phyloP scores from a whole-genome alignment of 2,113 vertebrate genomes.

The Hippocampus comes region DNA sequence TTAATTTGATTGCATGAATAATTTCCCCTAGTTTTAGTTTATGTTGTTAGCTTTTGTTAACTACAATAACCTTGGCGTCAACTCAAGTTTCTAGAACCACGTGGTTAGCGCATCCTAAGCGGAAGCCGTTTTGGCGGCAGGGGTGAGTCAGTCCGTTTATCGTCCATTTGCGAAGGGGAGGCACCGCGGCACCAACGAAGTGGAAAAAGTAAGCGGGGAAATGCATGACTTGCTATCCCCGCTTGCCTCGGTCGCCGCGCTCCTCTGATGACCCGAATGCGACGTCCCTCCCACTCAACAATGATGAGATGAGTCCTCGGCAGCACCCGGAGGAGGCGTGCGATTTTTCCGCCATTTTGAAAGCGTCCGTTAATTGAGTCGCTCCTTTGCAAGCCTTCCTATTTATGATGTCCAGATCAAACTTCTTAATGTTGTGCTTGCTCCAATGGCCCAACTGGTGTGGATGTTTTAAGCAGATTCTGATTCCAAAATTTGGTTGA shows the following conservation, averaged over 20 bases:
- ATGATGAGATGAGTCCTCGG: slow-evolving; percentile 34
- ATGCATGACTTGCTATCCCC: slow-evolving; percentile 56
- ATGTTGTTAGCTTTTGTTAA: too few relatives aligned
- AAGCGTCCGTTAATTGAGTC: background rate
- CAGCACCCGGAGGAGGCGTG: slow-evolving; percentile 36
- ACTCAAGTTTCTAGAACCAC: background rate
- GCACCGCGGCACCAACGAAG: slow-evolving; percentile 38
- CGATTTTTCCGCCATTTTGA: slow-evolving; percentile 30
- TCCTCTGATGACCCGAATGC: slow-evolving; percentile 66
- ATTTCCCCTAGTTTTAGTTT: too few relatives aligned
- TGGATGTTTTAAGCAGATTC: too few relatives aligned
- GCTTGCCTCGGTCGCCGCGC: slow-evolving; percentile 27
- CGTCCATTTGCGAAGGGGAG: slow-evolving; percentile 6
- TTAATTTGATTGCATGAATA: too few relatives aligned
- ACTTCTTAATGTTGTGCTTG: background rate
- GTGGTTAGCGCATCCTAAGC: background rate
- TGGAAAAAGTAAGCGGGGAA: slow-evolving; percentile 44
- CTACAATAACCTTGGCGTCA: too few relatives aligned
- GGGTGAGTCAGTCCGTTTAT: background rate
- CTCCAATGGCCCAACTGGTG: background rate
- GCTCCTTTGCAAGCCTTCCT: slow-evolving; percentile 16
- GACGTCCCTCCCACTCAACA: slow-evolving; percentile 9
- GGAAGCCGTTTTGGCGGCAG: background rate
- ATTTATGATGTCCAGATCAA: slow-evolving; percentile 12
- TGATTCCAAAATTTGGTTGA: background rate